These are phyloP conservation scores for Premnoplex brunnescens DNA, from an alignment of 2,797 vertebrate species.

Conservation along the genomic window DNA sequence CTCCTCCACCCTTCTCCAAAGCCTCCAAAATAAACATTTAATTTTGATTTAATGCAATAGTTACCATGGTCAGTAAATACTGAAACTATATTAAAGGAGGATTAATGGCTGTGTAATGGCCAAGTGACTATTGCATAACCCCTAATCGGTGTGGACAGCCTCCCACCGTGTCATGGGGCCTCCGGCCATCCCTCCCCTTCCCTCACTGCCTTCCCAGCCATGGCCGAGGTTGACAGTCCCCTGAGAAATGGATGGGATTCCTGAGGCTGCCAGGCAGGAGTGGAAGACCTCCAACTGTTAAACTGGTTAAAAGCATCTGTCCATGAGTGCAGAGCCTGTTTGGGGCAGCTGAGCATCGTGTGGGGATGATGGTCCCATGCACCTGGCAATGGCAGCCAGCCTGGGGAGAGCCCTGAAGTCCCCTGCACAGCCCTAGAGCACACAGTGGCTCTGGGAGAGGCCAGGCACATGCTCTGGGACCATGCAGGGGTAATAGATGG, in stretches of 20 bases:
- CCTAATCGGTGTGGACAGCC: not conserved
- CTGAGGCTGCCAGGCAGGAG: not conserved
- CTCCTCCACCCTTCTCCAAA: not conserved
- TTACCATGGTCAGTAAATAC: not conserved
- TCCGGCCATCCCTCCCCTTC: not conserved
- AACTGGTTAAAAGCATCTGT: not conserved
- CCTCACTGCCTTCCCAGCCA: not conserved
- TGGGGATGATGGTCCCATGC: not conserved
- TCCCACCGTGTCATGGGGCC: not conserved
- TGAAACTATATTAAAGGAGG: not conserved
- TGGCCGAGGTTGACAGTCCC: not conserved
- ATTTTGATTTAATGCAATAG: not conserved
- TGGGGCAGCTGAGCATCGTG: rapidly evolving
- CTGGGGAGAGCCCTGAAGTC: rapidly evolving
- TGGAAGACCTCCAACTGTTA: not conserved
- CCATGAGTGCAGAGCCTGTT: rapidly evolving
- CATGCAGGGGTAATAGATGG: rapidly evolving
- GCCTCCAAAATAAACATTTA: not conserved
- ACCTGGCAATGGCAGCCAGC: not conserved
- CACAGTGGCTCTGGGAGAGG: not conserved
- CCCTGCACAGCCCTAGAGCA: not conserved
- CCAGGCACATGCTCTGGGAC: rapidly evolving
- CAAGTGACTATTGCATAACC: not conserved
- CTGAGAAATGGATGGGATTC: not conserved
- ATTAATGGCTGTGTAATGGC: not conserved